Base-by-base conservation (phyloP, 2,113 vertebrate species). In the Etheostoma cragini region DNA sequence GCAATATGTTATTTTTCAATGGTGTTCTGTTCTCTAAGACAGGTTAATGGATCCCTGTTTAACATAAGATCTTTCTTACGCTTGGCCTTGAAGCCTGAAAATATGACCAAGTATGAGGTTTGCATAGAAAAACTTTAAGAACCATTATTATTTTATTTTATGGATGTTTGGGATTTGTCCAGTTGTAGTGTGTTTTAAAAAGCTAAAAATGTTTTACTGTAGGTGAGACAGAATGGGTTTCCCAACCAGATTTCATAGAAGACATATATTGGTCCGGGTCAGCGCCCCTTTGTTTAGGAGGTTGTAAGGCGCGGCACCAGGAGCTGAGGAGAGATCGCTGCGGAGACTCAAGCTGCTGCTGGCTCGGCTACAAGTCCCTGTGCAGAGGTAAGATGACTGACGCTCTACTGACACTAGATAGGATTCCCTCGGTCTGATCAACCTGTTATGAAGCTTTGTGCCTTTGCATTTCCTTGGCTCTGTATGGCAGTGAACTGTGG, bases 231-330 rank as follows among this genome's bases (percentile, higher is more conserved):
- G 87, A 88, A 58, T 92, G 35, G 68, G 60, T 68, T 30, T 68
- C 71, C 5, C 68, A 85, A 30, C 79, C 81, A 1, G 81, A 89
- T 57, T 53, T 78, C 52, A 56, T 79, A 47, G 83, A 89, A 6
- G 93, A 96, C 60, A 93, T 93, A 0, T 97, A 96, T 84, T 97
- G 96, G 96, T 94, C 96, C 0, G 96, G 96, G 54, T 95, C 94
- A 6, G 95, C 95, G 0, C 96, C 96, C 1, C 82, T 96, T 61
- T 97, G 96, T 82, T 0, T 96, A 6, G 95, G 95, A 56, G 94
- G 95, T 77, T 97, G 96, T 83, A 94, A 66, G 80, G 94, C 93
- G 0, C 80, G 74, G 21, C 96, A 97, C 89, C 84, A 86, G 82
- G 96, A 97, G 88, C 87, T 97, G 46, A 96, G 91, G 87, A 94